Conservation (phyloP, 2,797 vertebrate genomes). For the Gobionotothen gibberifrons region DNA sequence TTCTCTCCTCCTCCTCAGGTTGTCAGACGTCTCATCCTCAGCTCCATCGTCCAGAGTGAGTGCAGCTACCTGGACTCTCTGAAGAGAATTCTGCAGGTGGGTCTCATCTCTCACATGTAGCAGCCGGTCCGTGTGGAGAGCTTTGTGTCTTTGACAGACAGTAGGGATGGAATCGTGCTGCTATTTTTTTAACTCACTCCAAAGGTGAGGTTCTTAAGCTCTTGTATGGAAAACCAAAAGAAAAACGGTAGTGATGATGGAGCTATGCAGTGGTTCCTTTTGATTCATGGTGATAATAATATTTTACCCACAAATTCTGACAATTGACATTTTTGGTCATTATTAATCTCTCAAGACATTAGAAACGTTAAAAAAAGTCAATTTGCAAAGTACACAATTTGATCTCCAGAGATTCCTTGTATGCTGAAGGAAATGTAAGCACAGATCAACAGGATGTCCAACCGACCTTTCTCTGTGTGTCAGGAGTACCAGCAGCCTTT, state of each 20-base stretch:
- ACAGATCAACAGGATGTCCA: neutral
- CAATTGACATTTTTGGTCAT: neutral
- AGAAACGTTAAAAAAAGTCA: neutral
- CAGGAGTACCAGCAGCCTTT: slow-evolving; percentile 91
- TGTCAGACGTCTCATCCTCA: slow-evolving; percentile 89
- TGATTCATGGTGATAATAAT: neutral
- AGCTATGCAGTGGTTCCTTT: neutral
- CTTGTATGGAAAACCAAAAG: neutral
- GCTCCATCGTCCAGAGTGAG: slow-evolving; percentile 93
- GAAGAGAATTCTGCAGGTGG: slow-evolving; percentile 89
- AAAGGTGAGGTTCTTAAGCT: no score
- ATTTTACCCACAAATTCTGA: neutral
- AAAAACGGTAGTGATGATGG: neutral
- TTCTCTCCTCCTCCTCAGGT: slow-evolving; percentile 74
- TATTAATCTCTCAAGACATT: neutral
- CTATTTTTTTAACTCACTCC: no score
- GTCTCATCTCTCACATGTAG: slow-evolving; percentile 65
- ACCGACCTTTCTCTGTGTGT: neutral
- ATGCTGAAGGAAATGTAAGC: neutral
- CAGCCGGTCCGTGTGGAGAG: neutral
- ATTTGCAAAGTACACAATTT: neutral
- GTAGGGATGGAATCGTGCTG: neutral
- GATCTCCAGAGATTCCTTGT: neutral
- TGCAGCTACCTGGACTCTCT: slow-evolving; percentile 90
- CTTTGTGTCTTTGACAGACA: neutral